Evolutionary conservation across 2,113 vertebrate species (phyloP).

Genomic region (Oceanodroma tethys): DNA sequence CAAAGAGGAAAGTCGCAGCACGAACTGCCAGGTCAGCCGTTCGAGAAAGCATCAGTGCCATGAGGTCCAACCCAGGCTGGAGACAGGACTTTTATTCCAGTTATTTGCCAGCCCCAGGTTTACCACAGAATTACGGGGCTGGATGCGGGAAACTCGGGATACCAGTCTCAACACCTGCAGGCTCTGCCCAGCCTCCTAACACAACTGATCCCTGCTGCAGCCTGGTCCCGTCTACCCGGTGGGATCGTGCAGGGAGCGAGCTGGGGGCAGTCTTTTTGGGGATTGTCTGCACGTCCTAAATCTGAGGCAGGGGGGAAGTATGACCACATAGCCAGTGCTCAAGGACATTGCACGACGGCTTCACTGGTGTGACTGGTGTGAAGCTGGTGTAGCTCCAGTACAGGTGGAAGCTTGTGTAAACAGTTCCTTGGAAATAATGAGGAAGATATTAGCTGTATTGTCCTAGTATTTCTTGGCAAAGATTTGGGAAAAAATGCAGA

Average conservation of each 20-base stretch:
- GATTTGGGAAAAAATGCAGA: not conserved
- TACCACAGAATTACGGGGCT: not conserved
- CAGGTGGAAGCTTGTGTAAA: not conserved
- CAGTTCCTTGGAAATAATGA: not conserved
- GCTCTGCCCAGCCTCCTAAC: not conserved
- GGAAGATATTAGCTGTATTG: not conserved
- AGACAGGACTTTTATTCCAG: not conserved
- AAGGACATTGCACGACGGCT: not conserved
- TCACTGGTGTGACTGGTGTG: not conserved
- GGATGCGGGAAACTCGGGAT: not conserved
- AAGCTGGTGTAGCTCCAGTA: not conserved
- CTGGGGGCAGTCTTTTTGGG: not conserved
- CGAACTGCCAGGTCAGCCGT: not conserved
- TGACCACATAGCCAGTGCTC: not conserved
- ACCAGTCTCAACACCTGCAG: not conserved
- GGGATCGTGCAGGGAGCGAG: not conserved
- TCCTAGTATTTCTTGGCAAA: not conserved
- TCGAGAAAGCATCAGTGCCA: not conserved
- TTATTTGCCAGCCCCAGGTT: not conserved
- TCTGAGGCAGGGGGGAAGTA: not conserved
- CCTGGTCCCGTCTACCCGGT: accelerated
- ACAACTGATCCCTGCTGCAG: not conserved
- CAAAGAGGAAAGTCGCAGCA: not conserved
- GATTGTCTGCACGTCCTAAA: not conserved
- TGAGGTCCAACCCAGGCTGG: not conserved